Conservation (phyloP, 2,888 invertebrate genomes). For the Abrostola triplasia region DNA sequence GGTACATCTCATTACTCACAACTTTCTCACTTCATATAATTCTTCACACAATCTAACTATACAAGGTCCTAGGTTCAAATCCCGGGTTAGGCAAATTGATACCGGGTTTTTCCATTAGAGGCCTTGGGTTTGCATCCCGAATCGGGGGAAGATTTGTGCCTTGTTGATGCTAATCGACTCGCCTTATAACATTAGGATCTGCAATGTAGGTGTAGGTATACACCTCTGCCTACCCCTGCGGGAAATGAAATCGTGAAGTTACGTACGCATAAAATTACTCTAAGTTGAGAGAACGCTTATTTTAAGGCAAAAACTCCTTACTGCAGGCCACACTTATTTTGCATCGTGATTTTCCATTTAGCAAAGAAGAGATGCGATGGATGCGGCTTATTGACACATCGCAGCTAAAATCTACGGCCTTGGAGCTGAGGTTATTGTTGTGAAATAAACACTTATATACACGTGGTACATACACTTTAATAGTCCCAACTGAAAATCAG, state of each 20-base stretch:
- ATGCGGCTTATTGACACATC: conserved; percentile 68
- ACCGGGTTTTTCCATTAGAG: no score
- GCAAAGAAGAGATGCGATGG: conserved; percentile 33
- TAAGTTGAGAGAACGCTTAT: background rate
- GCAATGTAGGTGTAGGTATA: no score
- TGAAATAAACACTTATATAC: conserved; percentile 49
- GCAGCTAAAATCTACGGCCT: conserved; percentile 79
- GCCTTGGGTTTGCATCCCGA: no score
- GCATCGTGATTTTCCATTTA: conserved; percentile 74
- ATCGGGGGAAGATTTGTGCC: no score
- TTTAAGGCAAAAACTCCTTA: conserved; percentile 2
- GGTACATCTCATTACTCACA: no score
- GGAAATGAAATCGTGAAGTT: background rate
- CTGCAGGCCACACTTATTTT: conserved; percentile 1
- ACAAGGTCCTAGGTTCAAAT: no score
- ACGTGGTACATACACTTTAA: conserved; percentile 19
- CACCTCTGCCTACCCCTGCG: no score
- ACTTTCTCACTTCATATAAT: no score
- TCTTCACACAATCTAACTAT: no score
- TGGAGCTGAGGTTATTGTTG: conserved; percentile 59
- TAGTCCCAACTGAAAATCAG: background rate
- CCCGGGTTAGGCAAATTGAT: no score
- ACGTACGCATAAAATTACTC: background rate
- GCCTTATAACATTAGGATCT: no score
- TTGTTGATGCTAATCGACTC: no score